Conservation (phyloP, 2,888 invertebrate species). For the Ctenicera cuprea region DNA sequence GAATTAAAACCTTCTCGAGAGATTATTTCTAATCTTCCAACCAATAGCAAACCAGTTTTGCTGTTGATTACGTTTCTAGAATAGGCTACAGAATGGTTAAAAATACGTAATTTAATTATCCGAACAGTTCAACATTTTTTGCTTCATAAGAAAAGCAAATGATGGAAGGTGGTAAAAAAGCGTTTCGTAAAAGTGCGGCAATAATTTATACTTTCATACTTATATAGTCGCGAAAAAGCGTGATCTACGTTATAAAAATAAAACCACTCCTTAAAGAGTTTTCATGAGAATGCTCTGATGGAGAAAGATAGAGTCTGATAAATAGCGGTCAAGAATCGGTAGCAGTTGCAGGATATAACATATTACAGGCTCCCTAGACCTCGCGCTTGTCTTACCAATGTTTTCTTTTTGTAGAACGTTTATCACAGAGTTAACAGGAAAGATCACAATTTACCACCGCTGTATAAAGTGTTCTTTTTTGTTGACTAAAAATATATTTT, state of each 20-base stretch:
- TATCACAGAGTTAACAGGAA: conserved; percentile 18
- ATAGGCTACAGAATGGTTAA: too few species aligned
- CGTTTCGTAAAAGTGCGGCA: not conserved
- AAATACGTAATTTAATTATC: too few species aligned
- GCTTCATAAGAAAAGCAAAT: too few species aligned
- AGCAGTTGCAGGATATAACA: conserved; percentile 31
- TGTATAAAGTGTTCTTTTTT: not conserved
- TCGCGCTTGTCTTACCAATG: conserved; percentile 27
- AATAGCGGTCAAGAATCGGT: conserved; percentile 34
- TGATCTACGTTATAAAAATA: not conserved
- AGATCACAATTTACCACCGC: conserved; percentile 7
- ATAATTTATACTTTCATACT: conserved; percentile 16
- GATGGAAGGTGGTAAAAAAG: not conserved
- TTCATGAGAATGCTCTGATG: conserved; percentile 24
- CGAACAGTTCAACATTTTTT: too few species aligned
- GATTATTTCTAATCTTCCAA: too few species aligned
- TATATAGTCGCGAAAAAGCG: not conserved
- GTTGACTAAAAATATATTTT: not conserved
- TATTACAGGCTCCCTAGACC: conserved; percentile 27
- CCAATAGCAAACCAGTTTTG: too few species aligned
- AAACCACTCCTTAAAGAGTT: conserved; percentile 13
- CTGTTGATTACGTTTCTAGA: too few species aligned
- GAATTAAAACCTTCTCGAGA: too few species aligned
- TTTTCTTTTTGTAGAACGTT: conserved; percentile 31
- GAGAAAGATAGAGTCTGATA: conserved; percentile 24